phyloP scores from a whole-genome alignment of 2,888 invertebrate genomes.

The Cerceris ruficornis region DNA sequence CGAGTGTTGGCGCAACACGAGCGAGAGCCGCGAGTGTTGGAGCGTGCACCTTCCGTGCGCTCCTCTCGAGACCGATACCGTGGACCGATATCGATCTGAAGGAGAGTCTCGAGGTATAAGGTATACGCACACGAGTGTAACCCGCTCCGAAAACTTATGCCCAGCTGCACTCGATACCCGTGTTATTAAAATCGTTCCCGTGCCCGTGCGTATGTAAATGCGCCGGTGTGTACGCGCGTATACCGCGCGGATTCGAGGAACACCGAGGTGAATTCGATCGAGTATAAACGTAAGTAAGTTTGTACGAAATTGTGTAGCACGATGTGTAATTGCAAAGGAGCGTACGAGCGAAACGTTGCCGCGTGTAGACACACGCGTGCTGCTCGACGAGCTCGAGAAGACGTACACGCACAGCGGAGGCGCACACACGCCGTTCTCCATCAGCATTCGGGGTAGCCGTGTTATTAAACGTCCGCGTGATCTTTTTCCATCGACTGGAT shows the following conservation, averaged over 20 bases:
- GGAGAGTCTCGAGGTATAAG: background rate
- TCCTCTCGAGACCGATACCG: slow-evolving; percentile 1
- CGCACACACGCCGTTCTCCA: slow-evolving; percentile 44
- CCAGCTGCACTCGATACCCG: slow-evolving; percentile 37
- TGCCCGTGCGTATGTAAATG: slow-evolving; percentile 35
- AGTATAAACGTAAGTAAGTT: slow-evolving; percentile 30
- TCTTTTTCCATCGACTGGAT: slow-evolving; percentile 57
- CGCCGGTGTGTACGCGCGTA: background rate
- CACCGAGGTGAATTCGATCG: background rate
- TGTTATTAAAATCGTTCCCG: slow-evolving; percentile 52
- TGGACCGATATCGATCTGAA: slow-evolving; percentile 37
- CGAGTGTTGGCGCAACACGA: no score
- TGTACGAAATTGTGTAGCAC: slow-evolving; percentile 44
- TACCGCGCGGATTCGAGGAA: slow-evolving; percentile 1
- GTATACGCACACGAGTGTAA: background rate
- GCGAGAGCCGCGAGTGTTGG: slow-evolving; percentile 15
- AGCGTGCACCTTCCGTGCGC: slow-evolving; percentile 3
- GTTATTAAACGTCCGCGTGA: slow-evolving; percentile 67
- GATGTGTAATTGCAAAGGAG: slow-evolving; percentile 47
- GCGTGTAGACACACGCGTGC: background rate
- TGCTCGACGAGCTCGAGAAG: slow-evolving; percentile 2
- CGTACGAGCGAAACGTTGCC: slow-evolving; percentile 14
- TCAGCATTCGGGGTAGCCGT: slow-evolving; percentile 63
- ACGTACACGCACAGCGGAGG: slow-evolving; percentile 31
- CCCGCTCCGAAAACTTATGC: slow-evolving; percentile 41